These are phyloP conservation scores for Synergus laeviventris DNA, from an alignment of 2,888 invertebrate genomes.

Conservation along the genomic window DNA sequence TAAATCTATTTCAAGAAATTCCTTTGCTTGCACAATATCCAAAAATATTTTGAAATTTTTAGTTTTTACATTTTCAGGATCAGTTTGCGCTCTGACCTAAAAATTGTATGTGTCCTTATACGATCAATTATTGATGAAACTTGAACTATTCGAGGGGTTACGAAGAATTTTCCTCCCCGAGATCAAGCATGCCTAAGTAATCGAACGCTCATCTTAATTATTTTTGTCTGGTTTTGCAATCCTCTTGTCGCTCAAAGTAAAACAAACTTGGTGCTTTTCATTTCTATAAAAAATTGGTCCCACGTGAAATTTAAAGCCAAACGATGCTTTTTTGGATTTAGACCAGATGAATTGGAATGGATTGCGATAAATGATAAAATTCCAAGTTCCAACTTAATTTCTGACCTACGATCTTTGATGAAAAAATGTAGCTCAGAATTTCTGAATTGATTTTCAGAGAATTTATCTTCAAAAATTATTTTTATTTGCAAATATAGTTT, in stretches of 20 bases:
- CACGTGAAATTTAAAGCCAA: background rate
- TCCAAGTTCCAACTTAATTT: too few relatives aligned
- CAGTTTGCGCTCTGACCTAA: too few relatives aligned
- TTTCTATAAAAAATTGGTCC: constrained; percentile 37
- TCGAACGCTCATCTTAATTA: constrained; percentile 44
- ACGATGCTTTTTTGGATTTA: background rate
- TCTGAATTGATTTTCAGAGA: background rate
- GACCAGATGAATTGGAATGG: background rate
- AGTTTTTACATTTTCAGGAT: too few relatives aligned
- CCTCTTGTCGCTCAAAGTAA: background rate
- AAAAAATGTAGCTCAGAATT: background rate
- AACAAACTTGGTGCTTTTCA: background rate
- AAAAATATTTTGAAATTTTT: too few relatives aligned
- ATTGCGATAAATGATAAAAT: background rate
- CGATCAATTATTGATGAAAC: too few relatives aligned
- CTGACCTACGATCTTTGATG: too few relatives aligned
- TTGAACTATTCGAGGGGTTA: constrained; percentile 35
- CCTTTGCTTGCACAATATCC: too few relatives aligned
- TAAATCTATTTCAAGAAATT: too few relatives aligned
- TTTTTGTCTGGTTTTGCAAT: background rate
- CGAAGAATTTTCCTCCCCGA: constrained; percentile 46
- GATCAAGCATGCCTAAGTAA: constrained; percentile 56
- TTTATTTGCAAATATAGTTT: background rate
- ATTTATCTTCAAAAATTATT: background rate
- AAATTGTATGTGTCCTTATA: too few relatives aligned